These are phyloP conservation scores for Notiomystis cincta DNA, from an alignment of 2,113 vertebrate genomes.

Conservation along the genomic window DNA sequence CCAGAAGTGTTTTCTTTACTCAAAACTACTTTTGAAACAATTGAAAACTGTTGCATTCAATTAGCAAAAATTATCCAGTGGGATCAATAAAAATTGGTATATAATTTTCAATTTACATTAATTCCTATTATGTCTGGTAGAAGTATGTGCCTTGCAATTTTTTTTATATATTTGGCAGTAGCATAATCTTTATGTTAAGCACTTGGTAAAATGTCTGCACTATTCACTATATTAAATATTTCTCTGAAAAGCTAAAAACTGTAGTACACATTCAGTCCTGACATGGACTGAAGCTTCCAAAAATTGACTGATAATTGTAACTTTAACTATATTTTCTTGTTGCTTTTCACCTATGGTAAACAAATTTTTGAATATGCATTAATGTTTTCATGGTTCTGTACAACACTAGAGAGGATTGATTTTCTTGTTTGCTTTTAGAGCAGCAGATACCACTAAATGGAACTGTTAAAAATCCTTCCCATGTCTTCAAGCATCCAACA, in stretches of 20 bases:
- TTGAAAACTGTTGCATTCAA: neutral
- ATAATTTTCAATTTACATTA: neutral
- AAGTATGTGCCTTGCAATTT: neutral
- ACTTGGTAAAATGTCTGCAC: neutral
- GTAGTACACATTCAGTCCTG: neutral
- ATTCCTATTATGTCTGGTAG: neutral
- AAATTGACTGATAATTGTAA: neutral
- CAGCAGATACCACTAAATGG: neutral
- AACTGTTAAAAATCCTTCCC: neutral
- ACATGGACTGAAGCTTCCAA: neutral
- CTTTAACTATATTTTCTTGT: neutral
- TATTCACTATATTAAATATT: neutral
- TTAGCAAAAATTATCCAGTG: neutral
- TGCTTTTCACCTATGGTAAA: neutral
- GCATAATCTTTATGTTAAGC: neutral
- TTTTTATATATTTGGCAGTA: neutral
- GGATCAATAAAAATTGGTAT: neutral
- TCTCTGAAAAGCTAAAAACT: neutral
- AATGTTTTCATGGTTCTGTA: neutral
- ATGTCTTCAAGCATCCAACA: neutral
- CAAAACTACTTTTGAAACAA: too few relatives aligned
- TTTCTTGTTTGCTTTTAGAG: neutral
- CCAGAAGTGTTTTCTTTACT: neutral
- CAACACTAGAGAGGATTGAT: neutral
- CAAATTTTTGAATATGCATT: neutral